phyloP scores from a whole-genome alignment of 2,888 invertebrate genomes.

The Schizotus pectinicornis region DNA sequence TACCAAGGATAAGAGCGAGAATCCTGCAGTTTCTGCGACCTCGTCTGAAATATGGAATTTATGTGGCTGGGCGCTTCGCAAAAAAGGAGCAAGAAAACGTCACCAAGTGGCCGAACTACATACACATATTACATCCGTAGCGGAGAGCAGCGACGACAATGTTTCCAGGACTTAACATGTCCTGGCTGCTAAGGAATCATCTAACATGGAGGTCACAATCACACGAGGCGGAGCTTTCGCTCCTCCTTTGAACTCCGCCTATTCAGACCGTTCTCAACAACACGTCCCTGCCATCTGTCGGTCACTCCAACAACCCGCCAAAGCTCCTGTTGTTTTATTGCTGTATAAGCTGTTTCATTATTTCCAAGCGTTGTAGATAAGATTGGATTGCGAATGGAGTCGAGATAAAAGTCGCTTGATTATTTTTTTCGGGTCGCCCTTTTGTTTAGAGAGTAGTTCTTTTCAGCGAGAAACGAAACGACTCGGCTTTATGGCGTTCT shows the following conservation, averaged over 20 bases:
- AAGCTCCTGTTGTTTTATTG: slow-evolving; percentile 50
- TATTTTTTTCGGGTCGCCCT: slow-evolving; percentile 24
- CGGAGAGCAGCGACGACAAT: slow-evolving; percentile 49
- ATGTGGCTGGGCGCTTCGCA: slow-evolving; percentile 22
- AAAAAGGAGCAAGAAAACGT: slow-evolving; percentile 42
- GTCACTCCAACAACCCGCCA: slow-evolving; percentile 42
- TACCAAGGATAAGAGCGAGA: background rate
- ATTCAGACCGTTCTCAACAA: slow-evolving; percentile 36
- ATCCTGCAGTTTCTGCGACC: background rate
- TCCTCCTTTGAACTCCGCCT: slow-evolving; percentile 51
- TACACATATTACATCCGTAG: slow-evolving; percentile 46
- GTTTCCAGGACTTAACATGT: slow-evolving; percentile 52
- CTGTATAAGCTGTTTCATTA: slow-evolving; percentile 55
- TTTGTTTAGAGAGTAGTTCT: background rate
- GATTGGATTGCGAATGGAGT: slow-evolving; percentile 50
- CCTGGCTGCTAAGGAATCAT: slow-evolving; percentile 51
- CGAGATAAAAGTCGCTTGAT: slow-evolving; percentile 46
- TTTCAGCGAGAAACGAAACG: background rate
- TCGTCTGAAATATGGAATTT: slow-evolving; percentile 11
- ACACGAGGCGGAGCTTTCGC: slow-evolving; percentile 47
- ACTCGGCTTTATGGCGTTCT: slow-evolving; percentile 1
- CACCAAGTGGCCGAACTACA: slow-evolving; percentile 45
- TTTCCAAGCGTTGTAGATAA: slow-evolving; percentile 53
- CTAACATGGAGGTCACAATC: slow-evolving; percentile 57
- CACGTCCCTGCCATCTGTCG: slow-evolving; percentile 55